phyloP scores from a whole-genome alignment of 2,888 invertebrate species.

The Cecidostiba fungosa region DNA sequence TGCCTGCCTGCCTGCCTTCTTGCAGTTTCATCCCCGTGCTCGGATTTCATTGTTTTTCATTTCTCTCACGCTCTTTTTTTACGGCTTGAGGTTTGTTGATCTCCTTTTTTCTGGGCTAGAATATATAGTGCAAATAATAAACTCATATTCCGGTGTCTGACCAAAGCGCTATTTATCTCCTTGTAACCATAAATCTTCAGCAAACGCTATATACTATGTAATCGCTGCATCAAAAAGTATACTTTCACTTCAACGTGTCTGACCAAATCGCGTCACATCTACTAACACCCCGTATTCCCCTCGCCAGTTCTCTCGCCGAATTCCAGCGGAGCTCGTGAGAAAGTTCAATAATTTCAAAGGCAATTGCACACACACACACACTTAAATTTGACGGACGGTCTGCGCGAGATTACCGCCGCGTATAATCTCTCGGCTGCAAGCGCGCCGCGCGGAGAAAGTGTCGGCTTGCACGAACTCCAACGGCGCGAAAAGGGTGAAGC shows the following conservation, averaged over 20 bases:
- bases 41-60: constrained; percentile 31
- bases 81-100: not conserved
- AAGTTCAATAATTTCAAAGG: constrained; percentile 34
- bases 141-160: no score
- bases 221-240: no score
- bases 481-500: constrained; percentile 28
- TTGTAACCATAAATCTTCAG: no score
- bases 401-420: constrained; percentile 7
- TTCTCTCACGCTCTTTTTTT: not conserved
- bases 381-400: constrained; percentile 29
- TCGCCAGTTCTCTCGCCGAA: not conserved
- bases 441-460: constrained; percentile 46
- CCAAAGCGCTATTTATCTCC: no score
- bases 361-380: not conserved
- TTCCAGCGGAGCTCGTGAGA: constrained; percentile 10
- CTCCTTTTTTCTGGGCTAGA: not conserved
- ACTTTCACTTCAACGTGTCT: not conserved
- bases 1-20: not conserved
- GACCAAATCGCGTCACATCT: not conserved
- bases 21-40: not conserved
- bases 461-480: constrained; percentile 29
- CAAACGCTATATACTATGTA: no score
- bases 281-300: not conserved
- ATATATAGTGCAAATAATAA: no score
- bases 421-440: constrained; percentile 20